Base-by-base conservation (phyloP, 2,113 vertebrate species). In the Syngnathoides biaculeatus region DNA sequence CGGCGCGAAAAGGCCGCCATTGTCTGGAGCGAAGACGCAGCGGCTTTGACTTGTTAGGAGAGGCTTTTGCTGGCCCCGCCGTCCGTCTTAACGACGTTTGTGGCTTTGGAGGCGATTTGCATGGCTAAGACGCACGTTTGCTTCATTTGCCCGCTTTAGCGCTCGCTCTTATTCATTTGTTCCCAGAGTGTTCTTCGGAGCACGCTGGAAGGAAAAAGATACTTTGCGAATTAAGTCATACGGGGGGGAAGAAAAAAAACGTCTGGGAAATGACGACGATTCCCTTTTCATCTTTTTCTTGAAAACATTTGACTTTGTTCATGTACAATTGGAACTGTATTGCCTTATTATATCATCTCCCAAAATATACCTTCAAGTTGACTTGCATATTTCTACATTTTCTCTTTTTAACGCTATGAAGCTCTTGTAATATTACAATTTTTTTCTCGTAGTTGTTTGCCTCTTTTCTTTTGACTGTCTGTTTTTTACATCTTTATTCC, bases 101-200 rank as follows among this genome's bases (percentile, higher is more conserved):
- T 85, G 84, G 84, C 83, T 89, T 83, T 87, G 76, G 82, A 84
- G 71, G 81, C 74, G 81, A 77, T 90, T 89, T 90, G 84, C 84
- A 81, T 87, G 79, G 71, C 83, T 80, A 80, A 87, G 81, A 84
- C 78, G 80, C 65, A 79, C 65, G 73, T 73, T 77, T 82, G 82
- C 80, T 88, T 88, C 75, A 87, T 87, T 88, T 89, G 81, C 79
- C 75, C 88, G 71, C 79, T 73, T 79, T 64, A 72, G 62, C 83
- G 75, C 79, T 67, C 79, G 72, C 58, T 74, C 86, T 80, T 84
- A 88, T 91, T 89, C n/a, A n/a, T n/a, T n/a, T n/a, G n/a, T n/a
- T n/a, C n/a, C n/a, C n/a, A n/a, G n/a, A n/a, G n/a, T n/a, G n/a
- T n/a, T n/a, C n/a, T n/a, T n/a, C n/a, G n/a, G n/a, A n/a, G n/a